Evolutionary conservation across 2,888 invertebrate genomes (phyloP).

Genomic region (Spodoptera picta): DNA sequence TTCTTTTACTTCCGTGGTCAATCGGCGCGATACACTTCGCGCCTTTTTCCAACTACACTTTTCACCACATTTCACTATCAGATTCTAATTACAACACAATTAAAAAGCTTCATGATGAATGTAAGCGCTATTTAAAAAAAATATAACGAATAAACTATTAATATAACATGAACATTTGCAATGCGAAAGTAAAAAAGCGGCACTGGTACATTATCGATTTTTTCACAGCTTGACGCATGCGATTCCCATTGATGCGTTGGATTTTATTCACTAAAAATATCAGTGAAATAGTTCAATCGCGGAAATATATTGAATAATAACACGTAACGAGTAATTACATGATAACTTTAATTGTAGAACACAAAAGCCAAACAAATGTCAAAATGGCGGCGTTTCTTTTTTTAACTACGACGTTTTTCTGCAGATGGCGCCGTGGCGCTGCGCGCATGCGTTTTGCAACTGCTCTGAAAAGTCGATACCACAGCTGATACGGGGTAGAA

Average conservation of each 20-base stretch:
- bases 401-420: constrained; percentile 61
- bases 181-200: constrained; percentile 84
- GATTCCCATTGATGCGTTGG: constrained; percentile 65
- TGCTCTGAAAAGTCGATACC: constrained; percentile 70
- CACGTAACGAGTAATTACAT: constrained; percentile 73
- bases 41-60: constrained; percentile 79
- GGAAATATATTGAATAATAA: constrained; percentile 65
- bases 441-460: constrained; percentile 82
- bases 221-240: constrained; percentile 68
- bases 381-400: constrained; percentile 87
- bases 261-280: constrained; percentile 60
- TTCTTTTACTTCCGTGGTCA: constrained; percentile 61
- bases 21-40: constrained; percentile 76
- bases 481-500: constrained; percentile 18
- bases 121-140: constrained; percentile 38
- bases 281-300: constrained; percentile 58
- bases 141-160: constrained; percentile 42
- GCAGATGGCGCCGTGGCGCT: constrained; percentile 75
- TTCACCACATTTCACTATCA: constrained; percentile 58
- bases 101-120: constrained; percentile 48
- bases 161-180: constrained; percentile 67
- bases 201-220: constrained; percentile 83
- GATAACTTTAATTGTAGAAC: constrained; percentile 75
- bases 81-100: constrained; percentile 37
- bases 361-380: constrained; percentile 89